Base-by-base conservation (phyloP, 1,140 invertebrate species). In the Tetramorium simillimum region DNA sequence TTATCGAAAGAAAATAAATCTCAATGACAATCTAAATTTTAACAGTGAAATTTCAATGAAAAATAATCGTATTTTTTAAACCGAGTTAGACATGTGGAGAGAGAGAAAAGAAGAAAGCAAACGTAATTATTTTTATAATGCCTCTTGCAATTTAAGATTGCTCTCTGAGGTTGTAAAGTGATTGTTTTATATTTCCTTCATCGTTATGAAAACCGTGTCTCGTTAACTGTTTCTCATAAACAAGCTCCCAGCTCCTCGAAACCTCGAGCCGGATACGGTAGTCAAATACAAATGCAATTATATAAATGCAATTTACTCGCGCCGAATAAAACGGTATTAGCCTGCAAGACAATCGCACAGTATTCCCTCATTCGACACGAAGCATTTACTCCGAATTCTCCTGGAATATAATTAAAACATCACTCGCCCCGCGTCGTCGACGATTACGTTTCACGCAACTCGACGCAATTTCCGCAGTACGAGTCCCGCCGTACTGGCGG, bases 331-430 rank as follows among this genome's bases (percentile, higher is more conserved):
- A 84, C n/a, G 5, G 28, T 21, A 75, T 75, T 75, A 73, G n/a
- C 40, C 51, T 37, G 18, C 24, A 33, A 75, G 80, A 49, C 14
- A 53, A 1, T 16, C 40, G 69, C 24, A 18, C 37, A 24, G 21
- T 24, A 40, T 4, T 40, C 6, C 10, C 37, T 24, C 37, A 12
- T 82, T 43, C 37, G 28, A 7, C 33, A 33, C 80, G 65, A 72
- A 21, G 24, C 67, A 43, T 75, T 84, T 75, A 75, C 58, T 33
- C 33, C 56, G 24, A 60, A 75, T 73, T 84, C n/a, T 75, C 53
- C 53, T 3, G 28, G 73, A 81, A 73, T 75, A 75, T 84, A 75
- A 75, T 84, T 84, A 84, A 84, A 75, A 84, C 69, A 84, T 84
- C 53, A 28, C 24, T 72, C 65, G 24, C 51, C 33, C 14, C 24